Base-by-base conservation (phyloP, 2,113 vertebrate genomes). In the Campylomormyrus tamandua region DNA sequence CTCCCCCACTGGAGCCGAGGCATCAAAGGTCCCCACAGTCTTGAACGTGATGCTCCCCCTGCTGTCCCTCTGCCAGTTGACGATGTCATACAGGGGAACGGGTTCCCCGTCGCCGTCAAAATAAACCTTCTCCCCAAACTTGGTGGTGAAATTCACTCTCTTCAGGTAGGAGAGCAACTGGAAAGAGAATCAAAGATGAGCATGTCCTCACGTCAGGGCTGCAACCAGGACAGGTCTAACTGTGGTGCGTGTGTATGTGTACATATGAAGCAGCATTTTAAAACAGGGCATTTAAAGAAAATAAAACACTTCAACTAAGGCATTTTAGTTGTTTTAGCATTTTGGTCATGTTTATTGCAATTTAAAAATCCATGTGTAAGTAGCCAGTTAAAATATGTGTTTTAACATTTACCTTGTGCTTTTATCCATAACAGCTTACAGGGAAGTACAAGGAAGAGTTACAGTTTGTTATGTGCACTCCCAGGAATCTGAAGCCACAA, bases 91-190 rank as follows among this genome's bases (percentile, higher is more conserved):
- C 5, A 95, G 91, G 35, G 95, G 95, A 31, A 95, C 93, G 24
- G 96, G 95, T 88, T 96, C 96, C 58, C 96, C 96, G 13, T 93
- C 95, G 58, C 92, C 52, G 91, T 96, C 96, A 93, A 97, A 97
- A 91, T 94, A 92, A 17, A 95, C 92, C 58, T 93, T 94, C 56
- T 96, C 95, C 1, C 92, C 92, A 93, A 95, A 95, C 58, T 94
- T 93, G 90, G 95, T 94, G n/a, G 93, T 95, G 85, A 96, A 97
- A 90, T 95, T 93, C 2, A 96, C 95, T 9, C 8, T 91, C 90
- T 92, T 96, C 88, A 97, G 92, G 89, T 95, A 90, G 42, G 91
- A 52, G 86, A 96, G 91, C 39, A 97, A 90, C 96, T 97, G 50
- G 42, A 86, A 46, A 15, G n/a, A 88, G 10, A 3, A 27, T 83